A percentile compares a stretch with the other conserved stretches of the same genome.
Conservation (phyloP, 2,888 invertebrate genomes). For the Pachliopta kotzebuea region DNA sequence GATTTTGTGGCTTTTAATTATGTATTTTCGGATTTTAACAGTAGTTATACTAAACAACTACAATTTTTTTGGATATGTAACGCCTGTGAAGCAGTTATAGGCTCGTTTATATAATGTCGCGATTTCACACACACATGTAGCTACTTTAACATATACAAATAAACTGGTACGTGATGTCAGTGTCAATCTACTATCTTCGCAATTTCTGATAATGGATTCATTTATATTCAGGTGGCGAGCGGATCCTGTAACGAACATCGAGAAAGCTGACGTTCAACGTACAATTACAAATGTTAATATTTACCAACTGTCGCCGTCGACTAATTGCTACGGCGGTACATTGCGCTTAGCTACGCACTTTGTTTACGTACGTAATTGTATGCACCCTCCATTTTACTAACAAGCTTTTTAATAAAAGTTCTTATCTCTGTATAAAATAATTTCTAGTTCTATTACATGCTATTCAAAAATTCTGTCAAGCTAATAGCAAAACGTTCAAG, state of each 20-base stretch:
- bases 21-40: too few species aligned
- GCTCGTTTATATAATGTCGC: neutral
- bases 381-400: constrained; percentile 22
- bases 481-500: too few species aligned
- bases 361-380: constrained; percentile 17
- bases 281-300: constrained; percentile 79
- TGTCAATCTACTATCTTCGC: constrained; percentile 65
- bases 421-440: too few species aligned
- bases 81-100: neutral
- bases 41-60: too few species aligned
- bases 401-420: neutral
- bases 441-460: too few species aligned
- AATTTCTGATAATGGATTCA: constrained; percentile 75
- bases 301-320: constrained; percentile 74
- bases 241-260: constrained; percentile 75
- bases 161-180: constrained; percentile 55
- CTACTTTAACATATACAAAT: constrained; percentile 23
- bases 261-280: constrained; percentile 70
- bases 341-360: constrained; percentile 42
- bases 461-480: too few species aligned
- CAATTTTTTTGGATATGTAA: neutral
- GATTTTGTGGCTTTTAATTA: too few species aligned
- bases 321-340: constrained; percentile 66
- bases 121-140: constrained; percentile 9
- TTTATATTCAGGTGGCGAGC: constrained; percentile 77